A percentile compares a stretch with the other conserved stretches of the same genome.
These are phyloP conservation scores for Microcebus griseorufus DNA, from an alignment of 2,113 vertebrate genomes.

Conservation along the genomic window DNA sequence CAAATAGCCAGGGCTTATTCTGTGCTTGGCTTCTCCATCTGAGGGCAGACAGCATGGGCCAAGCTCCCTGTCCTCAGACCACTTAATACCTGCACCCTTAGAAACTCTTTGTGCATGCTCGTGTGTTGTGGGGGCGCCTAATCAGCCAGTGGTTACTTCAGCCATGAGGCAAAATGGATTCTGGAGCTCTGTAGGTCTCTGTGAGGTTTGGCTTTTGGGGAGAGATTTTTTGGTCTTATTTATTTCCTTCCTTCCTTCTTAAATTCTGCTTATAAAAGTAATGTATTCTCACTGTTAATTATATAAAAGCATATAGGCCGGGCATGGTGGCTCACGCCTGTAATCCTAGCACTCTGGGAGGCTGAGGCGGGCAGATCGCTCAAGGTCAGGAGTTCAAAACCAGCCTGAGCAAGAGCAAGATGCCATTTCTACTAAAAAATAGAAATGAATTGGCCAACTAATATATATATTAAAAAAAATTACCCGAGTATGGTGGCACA, in stretches of 20 bases:
- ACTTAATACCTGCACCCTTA: background rate
- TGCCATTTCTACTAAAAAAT: no score
- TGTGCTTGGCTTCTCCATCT: background rate
- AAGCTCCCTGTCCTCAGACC: background rate
- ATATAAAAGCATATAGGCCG: no score
- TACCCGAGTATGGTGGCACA: no score
- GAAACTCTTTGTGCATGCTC: accelerated
- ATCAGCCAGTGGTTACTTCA: background rate
- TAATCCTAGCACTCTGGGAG: no score
- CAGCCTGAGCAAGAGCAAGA: no score
- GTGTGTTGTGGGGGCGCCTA: background rate
- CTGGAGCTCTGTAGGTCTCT: background rate
- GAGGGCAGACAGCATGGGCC: background rate
- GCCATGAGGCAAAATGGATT: background rate
- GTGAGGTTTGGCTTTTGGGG: background rate
- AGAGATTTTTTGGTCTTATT: background rate
- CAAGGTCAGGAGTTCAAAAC: no score
- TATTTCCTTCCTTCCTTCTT: background rate
- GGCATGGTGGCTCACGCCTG: no score
- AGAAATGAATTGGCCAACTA: no score
- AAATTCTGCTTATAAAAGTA: background rate
- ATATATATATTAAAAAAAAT: no score
- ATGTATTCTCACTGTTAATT: no score
- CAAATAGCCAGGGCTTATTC: background rate
- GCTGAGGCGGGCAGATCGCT: no score